Percentiles rank a stretch among this genome's conserved stretches.
Conservation (phyloP, 2,797 vertebrate species). For the Limnodromus scolopaceus region DNA sequence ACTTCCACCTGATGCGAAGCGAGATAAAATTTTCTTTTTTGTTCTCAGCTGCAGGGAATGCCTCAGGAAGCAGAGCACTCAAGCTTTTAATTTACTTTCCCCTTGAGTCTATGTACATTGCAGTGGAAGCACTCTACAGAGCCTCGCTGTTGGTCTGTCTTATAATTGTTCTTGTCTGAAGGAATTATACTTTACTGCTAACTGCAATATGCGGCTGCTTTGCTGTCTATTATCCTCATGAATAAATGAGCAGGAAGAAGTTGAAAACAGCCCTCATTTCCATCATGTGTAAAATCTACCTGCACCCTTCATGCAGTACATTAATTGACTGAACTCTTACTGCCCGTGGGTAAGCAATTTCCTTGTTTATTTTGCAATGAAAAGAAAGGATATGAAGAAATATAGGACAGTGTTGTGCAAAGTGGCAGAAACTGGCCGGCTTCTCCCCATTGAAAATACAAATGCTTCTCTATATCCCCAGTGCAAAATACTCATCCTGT, state of each 20-base stretch:
- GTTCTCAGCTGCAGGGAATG: neutral
- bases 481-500: neutral
- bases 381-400: neutral
- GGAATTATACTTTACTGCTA: neutral
- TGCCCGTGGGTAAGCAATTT: neutral
- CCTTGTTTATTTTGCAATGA: neutral
- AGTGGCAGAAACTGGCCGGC: neutral
- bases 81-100: constrained; percentile 12
- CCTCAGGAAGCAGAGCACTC: neutral
- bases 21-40: neutral
- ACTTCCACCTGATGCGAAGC: neutral
- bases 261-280: neutral
- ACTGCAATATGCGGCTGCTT: neutral
- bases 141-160: neutral
- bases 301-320: neutral
- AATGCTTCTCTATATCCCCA: neutral
- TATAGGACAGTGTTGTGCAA: neutral
- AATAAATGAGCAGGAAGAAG: neutral
- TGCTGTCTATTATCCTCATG: neutral
- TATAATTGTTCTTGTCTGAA: neutral
- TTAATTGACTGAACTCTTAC: neutral
- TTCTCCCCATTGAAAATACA: neutral
- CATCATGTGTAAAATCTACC: neutral
- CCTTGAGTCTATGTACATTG: neutral
- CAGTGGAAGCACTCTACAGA: neutral